These are phyloP conservation scores for Agelaius phoeniceus DNA, from an alignment of 2,113 vertebrate species.

Conservation along the genomic window DNA sequence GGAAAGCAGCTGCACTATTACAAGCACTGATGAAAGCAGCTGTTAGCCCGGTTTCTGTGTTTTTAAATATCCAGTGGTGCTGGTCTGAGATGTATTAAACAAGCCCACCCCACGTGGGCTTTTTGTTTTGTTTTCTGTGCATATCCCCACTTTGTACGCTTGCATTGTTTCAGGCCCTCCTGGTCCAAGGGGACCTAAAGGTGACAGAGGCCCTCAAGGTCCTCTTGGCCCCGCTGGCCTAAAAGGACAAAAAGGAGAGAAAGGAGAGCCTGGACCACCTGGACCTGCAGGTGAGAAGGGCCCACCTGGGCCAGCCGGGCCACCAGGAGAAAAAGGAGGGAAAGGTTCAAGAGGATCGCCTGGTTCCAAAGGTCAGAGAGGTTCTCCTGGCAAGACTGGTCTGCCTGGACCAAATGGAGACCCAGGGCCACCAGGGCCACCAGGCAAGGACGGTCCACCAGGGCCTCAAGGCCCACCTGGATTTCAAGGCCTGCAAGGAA, in stretches of 20 bases:
- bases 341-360: constrained; percentile 87
- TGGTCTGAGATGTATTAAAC: neutral
- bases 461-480: constrained; percentile 87
- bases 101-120: neutral
- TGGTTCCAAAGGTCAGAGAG: constrained; percentile 90
- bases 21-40: neutral
- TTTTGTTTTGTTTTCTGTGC: neutral
- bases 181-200: constrained; percentile 90
- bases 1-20: neutral
- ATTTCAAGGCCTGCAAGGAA: constrained; percentile 84
- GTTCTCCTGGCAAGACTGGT: constrained; percentile 91
- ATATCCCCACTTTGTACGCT: neutral
- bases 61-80: neutral
- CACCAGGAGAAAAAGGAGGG: constrained; percentile 86
- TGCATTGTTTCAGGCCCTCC: constrained; percentile 87
- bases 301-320: constrained; percentile 78
- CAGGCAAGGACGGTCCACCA: constrained; percentile 86
- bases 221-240: constrained; percentile 82
- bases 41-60: neutral
- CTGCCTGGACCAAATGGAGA: constrained; percentile 87
- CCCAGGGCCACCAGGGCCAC: constrained; percentile 83
- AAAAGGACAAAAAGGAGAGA: constrained; percentile 93
- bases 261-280: constrained; percentile 82
- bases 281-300: constrained; percentile 89
- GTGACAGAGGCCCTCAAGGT: constrained; percentile 89